phyloP scores from a whole-genome alignment of 2,113 vertebrate species.

The Oenanthe melanoleuca region DNA sequence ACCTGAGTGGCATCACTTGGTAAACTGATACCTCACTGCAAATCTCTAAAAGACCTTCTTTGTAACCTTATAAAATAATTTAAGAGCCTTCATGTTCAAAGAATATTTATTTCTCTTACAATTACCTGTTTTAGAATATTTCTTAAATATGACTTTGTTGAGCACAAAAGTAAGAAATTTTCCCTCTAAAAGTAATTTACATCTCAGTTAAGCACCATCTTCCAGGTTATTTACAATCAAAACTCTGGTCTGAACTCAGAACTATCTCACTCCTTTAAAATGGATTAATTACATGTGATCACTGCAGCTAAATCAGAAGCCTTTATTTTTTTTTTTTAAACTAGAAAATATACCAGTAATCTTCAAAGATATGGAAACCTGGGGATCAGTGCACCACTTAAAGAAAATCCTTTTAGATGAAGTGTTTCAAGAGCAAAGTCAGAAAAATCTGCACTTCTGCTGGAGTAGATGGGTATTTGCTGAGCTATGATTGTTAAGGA shows the following conservation, averaged over 20 bases:
- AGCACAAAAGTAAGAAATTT: background rate
- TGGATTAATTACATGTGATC: background rate
- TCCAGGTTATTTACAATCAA: background rate
- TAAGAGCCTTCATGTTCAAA: background rate
- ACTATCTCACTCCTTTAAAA: background rate
- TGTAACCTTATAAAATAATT: background rate
- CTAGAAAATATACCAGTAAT: background rate
- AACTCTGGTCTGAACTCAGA: background rate
- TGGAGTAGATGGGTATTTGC: background rate
- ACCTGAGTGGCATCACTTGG: background rate
- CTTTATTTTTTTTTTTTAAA: background rate
- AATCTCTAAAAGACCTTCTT: background rate
- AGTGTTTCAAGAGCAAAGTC: background rate
- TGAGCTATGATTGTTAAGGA: background rate
- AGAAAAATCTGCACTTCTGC: background rate
- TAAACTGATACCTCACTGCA: background rate
- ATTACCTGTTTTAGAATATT: background rate
- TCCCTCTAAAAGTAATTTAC: background rate
- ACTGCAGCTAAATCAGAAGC: background rate
- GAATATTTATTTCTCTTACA: background rate
- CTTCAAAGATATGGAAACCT: background rate
- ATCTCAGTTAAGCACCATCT: background rate
- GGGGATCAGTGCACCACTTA: background rate
- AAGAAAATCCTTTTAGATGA: background rate
- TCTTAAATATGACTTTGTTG: background rate